phyloP scores from a whole-genome alignment of 2,888 invertebrate genomes.

The Spodoptera picta region DNA sequence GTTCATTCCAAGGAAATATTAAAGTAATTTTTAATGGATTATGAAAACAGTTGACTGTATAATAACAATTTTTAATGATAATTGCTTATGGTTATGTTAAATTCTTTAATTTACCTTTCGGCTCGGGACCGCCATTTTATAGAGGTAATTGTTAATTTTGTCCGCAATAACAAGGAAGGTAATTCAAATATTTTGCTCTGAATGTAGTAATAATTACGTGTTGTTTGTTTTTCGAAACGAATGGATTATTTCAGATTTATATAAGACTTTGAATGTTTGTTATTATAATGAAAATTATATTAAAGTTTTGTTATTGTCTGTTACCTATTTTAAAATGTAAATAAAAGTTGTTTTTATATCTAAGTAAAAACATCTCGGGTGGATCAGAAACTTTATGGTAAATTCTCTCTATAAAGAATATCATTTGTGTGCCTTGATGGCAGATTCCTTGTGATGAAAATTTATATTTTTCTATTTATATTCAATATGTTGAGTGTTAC shows the following conservation, averaged over 20 bases:
- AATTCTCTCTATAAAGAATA: no score
- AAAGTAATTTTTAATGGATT: constrained; percentile 25
- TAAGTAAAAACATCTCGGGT: no score
- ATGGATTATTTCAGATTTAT: constrained; percentile 33
- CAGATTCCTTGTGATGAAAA: no score
- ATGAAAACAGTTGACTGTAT: constrained; percentile 33
- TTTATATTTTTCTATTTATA: not conserved
- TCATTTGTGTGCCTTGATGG: no score
- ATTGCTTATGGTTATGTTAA: constrained; percentile 39
- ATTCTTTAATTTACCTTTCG: constrained; percentile 33
- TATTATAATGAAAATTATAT: constrained; percentile 17
- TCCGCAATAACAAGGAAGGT: constrained; percentile 4
- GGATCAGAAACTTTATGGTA: no score
- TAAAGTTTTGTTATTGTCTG: not conserved
- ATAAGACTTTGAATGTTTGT: constrained; percentile 27
- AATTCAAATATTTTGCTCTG: constrained; percentile 36
- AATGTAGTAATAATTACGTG: constrained; percentile 29
- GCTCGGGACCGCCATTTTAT: constrained; percentile 24
- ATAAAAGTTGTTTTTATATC: no score
- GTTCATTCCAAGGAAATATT: constrained; percentile 13
- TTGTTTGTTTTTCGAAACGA: constrained; percentile 34
- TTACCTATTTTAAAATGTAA: no score
- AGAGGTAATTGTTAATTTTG: constrained; percentile 35
- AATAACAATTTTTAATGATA: constrained; percentile 44
- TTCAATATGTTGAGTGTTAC: no score